Evolutionary conservation across 2,113 vertebrate genomes (phyloP), one percentile per base, ranked within the genome.

Genomic region (Pollachius pollachius): DNA sequence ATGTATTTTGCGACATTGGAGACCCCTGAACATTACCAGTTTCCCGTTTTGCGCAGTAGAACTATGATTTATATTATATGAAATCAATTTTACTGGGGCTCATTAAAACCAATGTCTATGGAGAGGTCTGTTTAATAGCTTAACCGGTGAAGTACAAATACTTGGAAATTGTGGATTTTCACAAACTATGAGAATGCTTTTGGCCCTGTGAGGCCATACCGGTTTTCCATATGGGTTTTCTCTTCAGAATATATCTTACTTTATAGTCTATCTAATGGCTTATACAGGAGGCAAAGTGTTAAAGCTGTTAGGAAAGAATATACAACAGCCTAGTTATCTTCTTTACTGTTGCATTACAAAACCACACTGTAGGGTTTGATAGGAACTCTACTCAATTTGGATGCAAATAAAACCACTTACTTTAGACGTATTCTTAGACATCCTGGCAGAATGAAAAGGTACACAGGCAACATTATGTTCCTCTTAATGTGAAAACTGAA

Each of bases 401-500:
- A 48, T 34, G 30, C 30, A 34, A 34, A 34, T 34, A 34, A 5
- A 34, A 34, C 4, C 30, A 34, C 30, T 34, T 34, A 34, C 30
- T 34, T 34, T 34, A 4, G 6, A 4, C 30, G 6, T 34, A 7
- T 34, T 34, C 12, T 48, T 48, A 57, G 54, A 17, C 54, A 57
- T n/a, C 54, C 54, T 57, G 54, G 15, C 54, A 57, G 54, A 13
- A 17, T n/a, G 15, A 57, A 57, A 48, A 48, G 41, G 41, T 48
- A 57, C 71, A 74, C 69, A 72, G 41, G 41, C 41, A 2, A 67
- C 54, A 79, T 66, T 70, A 8, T 62, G 48, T 48, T 72, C 63
- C 67, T 58, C 27, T 73, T 72, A 75, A 70, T 68, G 61, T 67
- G 34, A 66, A 73, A 61, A 48, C 41, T 8, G 78, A 23, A 34